Base-by-base conservation (phyloP, 1,140 invertebrate genomes). In the Lepidurus packardi region DNA sequence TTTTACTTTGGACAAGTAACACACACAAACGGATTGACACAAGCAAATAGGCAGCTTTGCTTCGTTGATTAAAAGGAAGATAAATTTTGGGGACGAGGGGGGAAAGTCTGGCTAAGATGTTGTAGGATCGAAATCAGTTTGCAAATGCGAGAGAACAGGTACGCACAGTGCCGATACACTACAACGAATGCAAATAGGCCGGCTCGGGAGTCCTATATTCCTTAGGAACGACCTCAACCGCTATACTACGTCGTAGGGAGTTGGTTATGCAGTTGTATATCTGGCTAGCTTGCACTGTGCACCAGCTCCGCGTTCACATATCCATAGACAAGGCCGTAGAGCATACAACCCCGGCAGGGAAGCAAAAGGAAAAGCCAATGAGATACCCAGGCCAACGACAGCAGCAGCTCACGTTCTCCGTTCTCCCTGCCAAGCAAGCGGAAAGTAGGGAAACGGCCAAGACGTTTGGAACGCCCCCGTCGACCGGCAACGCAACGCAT, bases 331-430 rank as follows among this genome's bases (percentile, higher is more conserved):
- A 65, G 53, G 53, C 53, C 53, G 53, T 65, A 65, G 53, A 65
- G 53, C 53, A 65, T 65, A 65, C 53, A 65, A 65, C 53, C 53
- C 53, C 53, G 53, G 53, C 53, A 65, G 53, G 53, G 53, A 65
- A 65, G 53, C 53, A 65, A 65, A 65, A 65, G 53, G 53, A 65
- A 65, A 65, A 65, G 53, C 53, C 53, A 65, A 65, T 65, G 53
- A 65, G 53, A 65, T 65, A 65, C 53, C 53, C 53, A 65, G 53
- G 8, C 53, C 13, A 65, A 65, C 53, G 16, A 65, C 53, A 65
- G n/a, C 53, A 65, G 53, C 53, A 65, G 53, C 53, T 65, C 53
- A 65, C 53, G 53, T 65, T 65, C 53, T 13, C 53, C 53, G 53
- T 21, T 65, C 53, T 65, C 53, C 53, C 53, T 65, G 53, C 53